Conservation (phyloP, 2,888 invertebrate species). For the Coleophora deauratella region DNA sequence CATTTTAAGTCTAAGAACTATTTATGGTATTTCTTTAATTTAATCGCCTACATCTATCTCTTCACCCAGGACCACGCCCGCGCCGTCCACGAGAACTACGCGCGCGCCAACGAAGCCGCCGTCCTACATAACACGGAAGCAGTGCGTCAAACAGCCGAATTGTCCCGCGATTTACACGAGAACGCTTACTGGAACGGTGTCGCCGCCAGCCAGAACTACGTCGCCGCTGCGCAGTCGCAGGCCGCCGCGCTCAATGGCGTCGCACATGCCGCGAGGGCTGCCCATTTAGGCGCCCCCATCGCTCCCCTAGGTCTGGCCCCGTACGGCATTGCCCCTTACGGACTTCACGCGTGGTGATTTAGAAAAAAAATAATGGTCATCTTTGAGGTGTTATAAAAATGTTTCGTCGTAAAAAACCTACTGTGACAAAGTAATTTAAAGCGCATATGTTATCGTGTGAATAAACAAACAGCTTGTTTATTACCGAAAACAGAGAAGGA, state of each 20-base stretch:
- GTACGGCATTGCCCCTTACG: conserved; percentile 17
- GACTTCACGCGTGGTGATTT: conserved; percentile 45
- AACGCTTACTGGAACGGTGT: conserved; percentile 61
- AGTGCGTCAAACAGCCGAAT: conserved; percentile 46
- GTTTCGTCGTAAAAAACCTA: no score
- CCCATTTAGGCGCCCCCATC: conserved; percentile 20
- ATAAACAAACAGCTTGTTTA: no score
- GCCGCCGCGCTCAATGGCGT: conserved; percentile 51
- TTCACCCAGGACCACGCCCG: conserved; percentile 40
- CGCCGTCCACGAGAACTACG: conserved; percentile 47
- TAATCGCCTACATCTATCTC: no score
- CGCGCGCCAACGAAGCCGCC: conserved; percentile 54
- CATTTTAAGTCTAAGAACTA: no score
- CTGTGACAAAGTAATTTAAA: no score
- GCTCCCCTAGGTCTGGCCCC: conserved; percentile 19
- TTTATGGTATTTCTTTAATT: no score
- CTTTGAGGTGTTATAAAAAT: no score
- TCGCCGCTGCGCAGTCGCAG: conserved; percentile 63
- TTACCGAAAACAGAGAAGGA: no score
- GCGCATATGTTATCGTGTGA: no score
- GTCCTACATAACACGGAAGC: conserved; percentile 54
- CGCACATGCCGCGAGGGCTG: conserved; percentile 35
- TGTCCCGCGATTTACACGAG: conserved; percentile 55
- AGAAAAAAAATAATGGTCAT: background rate
- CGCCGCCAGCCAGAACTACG: conserved; percentile 55